Base-by-base conservation (phyloP, 1,140 invertebrate species). In the Microplitis demolitor region DNA sequence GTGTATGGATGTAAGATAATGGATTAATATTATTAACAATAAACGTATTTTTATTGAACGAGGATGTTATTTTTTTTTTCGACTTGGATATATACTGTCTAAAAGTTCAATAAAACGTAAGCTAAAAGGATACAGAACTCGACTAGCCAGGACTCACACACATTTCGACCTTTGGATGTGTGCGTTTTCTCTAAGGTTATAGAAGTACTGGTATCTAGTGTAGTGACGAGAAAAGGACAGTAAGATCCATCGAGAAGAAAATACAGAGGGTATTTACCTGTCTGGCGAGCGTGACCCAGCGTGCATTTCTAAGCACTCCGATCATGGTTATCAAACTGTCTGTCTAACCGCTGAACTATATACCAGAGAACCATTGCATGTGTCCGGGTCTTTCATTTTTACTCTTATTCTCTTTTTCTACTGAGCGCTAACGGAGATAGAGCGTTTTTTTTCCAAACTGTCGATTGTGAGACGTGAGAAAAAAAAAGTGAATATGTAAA, bases 301-400 rank as follows among this genome's bases (percentile, higher is more conserved):
- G 31, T 39, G 70, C 35, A 56, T 74, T 74, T 74, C 69, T 51
- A 74, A 71, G 66, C 62, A 45, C 50, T 64, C 45, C 58, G 63
- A 74, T 69, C 69, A 74, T 45, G 66, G 69, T 71, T 74, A 74
- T 74, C 73, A 71, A 74, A 74, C 69, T 74, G 73, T 71, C 73
- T 56, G 73, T 74, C 73, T 68, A 35, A 37, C 39, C 56, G 70
- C 67, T 61, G 14, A 74, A 71, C 69, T 74, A 67, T 45, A 31
- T 61, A 66, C 56, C 56, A 69, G 53, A 60, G 39, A 45, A 4
- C 34, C 37, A 50, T 51, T 69, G 53, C 53, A 56, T 67, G 51
- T 37, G 66, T 67, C 24, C 66, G 51, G 50, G 53, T 33, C 37
- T 50, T 62, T 66, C 53, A 53, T 50, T 51, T 51, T 62, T 24